These are phyloP conservation scores for Silurus lanzhouensis DNA, from an alignment of 2,797 vertebrate genomes.

Conservation along the genomic window DNA sequence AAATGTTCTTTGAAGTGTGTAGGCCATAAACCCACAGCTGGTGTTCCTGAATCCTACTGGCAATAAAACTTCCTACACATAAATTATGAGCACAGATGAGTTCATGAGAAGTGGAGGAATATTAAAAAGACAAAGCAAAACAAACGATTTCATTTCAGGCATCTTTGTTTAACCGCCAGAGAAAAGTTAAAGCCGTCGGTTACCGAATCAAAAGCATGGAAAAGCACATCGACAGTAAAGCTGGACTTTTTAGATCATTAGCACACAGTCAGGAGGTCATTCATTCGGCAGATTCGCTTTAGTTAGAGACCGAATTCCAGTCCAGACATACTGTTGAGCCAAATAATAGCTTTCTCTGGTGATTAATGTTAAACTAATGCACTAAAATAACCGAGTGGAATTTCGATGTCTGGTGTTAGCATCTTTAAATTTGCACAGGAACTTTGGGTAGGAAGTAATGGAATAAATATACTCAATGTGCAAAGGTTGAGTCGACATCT, in stretches of 20 bases:
- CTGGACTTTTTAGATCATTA: neutral
- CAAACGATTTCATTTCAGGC: neutral
- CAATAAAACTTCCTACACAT: slow-evolving; percentile 1
- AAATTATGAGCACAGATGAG: slow-evolving; percentile 10
- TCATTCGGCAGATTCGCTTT: neutral
- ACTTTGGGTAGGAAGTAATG: neutral
- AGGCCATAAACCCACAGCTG: neutral
- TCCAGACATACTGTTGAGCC: neutral
- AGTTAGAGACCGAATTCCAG: neutral
- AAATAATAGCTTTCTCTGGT: neutral
- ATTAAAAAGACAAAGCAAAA: neutral
- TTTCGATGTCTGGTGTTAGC: neutral
- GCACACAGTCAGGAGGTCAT: neutral
- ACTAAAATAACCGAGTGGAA: neutral
- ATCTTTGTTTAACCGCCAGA: neutral
- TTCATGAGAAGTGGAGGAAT: neutral
- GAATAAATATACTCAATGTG: neutral
- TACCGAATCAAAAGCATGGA: neutral
- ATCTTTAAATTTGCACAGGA: neutral
- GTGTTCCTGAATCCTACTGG: neutral
- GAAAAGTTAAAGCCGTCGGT: neutral
- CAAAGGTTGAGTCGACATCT: too few relatives aligned
- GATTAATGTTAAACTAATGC: neutral
- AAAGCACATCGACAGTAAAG: neutral
- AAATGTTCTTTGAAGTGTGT: neutral